These are phyloP conservation scores for Strix uralensis DNA, from an alignment of 2,113 vertebrate genomes.

Conservation along the genomic window DNA sequence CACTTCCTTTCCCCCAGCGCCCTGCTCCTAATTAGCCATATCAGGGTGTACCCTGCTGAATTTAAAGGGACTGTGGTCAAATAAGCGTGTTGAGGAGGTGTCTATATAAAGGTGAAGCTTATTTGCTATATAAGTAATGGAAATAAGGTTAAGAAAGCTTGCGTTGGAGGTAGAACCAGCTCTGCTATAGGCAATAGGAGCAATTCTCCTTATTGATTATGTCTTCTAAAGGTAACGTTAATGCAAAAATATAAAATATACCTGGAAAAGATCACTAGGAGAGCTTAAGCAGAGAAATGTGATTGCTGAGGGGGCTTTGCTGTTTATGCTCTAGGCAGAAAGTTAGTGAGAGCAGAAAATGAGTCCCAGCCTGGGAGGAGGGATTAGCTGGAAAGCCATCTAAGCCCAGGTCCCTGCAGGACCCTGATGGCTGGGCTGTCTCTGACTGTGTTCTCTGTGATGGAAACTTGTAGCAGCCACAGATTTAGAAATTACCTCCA, in stretches of 20 bases:
- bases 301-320: neutral
- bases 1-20: neutral
- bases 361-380: rapidly evolving
- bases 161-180: neutral
- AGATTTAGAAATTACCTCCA: neutral
- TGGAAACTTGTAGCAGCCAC: neutral
- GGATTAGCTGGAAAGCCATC: neutral
- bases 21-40: neutral
- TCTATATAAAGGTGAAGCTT: neutral
- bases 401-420: neutral
- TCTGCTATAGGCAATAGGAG: rapidly evolving
- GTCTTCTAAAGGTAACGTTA: neutral
- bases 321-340: neutral
- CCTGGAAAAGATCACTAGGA: neutral
- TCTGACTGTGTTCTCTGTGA: rapidly evolving
- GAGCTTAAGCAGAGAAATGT: neutral
- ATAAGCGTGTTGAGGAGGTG: neutral
- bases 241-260: rapidly evolving
- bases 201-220: rapidly evolving
- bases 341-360: neutral
- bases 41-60: neutral
- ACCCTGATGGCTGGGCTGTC: neutral
- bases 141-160: neutral
- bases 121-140: rapidly evolving
- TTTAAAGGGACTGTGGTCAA: neutral